Evolutionary conservation across 2,113 vertebrate species (phyloP).

Genomic region (Cheilinus undulatus): DNA sequence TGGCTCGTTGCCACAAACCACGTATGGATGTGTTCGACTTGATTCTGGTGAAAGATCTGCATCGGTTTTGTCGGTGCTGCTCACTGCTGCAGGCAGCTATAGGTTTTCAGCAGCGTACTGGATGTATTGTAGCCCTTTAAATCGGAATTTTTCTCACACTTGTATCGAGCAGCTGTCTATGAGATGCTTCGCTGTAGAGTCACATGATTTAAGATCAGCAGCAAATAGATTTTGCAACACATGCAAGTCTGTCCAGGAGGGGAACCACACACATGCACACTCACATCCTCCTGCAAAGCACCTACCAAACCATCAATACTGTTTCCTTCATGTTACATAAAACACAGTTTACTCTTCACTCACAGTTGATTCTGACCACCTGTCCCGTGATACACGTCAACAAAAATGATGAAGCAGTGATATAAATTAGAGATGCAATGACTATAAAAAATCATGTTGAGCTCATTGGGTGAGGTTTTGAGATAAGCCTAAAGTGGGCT

Average conservation of each 20-base stretch:
- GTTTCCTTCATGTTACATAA: background rate
- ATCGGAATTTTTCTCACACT: slow-evolving; percentile 14
- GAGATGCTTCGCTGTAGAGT: slow-evolving; percentile 13
- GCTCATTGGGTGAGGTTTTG: too few species aligned
- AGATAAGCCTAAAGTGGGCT: too few species aligned
- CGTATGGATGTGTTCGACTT: slow-evolving; percentile 26
- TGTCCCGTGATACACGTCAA: slow-evolving; percentile 10
- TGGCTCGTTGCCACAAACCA: slow-evolving; percentile 51
- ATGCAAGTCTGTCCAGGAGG: background rate
- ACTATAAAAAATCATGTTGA: too few species aligned
- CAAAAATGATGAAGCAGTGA: background rate
- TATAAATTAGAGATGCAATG: too few species aligned
- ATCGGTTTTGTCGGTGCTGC: slow-evolving; percentile 23
- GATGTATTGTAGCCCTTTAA: slow-evolving; percentile 5
- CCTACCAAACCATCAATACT: slow-evolving; percentile 9
- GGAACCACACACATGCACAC: background rate
- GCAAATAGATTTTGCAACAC: slow-evolving; percentile 28
- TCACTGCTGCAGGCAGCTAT: slow-evolving; percentile 17
- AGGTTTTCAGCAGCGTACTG: slow-evolving; percentile 24
- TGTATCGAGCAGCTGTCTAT: slow-evolving; percentile 10
- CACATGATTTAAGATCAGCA: slow-evolving; percentile 15
- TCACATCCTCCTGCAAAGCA: slow-evolving; percentile 8
- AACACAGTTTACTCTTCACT: background rate
- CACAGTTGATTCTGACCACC: background rate
- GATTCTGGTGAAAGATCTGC: slow-evolving; percentile 38